Evolutionary conservation across 2,888 invertebrate genomes (phyloP), one percentile per base, ranked within the genome.

Genomic region (Drosophila aldrichi): DNA sequence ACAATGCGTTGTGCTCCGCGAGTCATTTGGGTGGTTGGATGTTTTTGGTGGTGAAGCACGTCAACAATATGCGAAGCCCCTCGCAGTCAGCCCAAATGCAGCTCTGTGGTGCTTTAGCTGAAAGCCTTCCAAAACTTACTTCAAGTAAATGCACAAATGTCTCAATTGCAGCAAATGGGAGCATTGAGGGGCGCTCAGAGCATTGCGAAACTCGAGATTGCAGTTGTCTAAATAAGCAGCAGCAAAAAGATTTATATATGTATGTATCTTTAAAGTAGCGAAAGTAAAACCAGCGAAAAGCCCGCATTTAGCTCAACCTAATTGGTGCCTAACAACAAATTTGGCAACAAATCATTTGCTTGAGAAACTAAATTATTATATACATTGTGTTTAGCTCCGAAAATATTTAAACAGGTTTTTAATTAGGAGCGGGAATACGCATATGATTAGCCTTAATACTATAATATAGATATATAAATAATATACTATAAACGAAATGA

Each of bases 11-110:
- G 65, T 75, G 88, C 82, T 79, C 79, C 14, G 60, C 56, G 43
- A 76, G 82, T 65, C 77, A 89, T 81, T 79, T 84, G 46, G 46
- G 46, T 46, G 46, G 10, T n/a, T 10, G 25, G 48, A 10, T 32
- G 10, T 32, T 9, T 88, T 89, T 85, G 89, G 63, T 74, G 84
- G 74, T 62, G 44, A 67, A 60, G 72, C 85, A 62, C 61, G 70
- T 71, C 75, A 52, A 49, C 43, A 48, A 43, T 51, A 63, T 60
- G 70, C 29, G 88, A 87, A 84, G 89, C 84, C 87, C 85, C 89
- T 56, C 71, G 68, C 63, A 62, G 55, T 70, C 56, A 32, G 40
- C 51, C 38, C 10, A 4, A 22, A 44, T 16, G 22, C 44, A 46
- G 65, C 38, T 64, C 7, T 48, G n/a, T 38, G 49, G 7, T 44